phyloP scores from a whole-genome alignment of 2,797 vertebrate genomes.

The Scyliorhinus canicula region DNA sequence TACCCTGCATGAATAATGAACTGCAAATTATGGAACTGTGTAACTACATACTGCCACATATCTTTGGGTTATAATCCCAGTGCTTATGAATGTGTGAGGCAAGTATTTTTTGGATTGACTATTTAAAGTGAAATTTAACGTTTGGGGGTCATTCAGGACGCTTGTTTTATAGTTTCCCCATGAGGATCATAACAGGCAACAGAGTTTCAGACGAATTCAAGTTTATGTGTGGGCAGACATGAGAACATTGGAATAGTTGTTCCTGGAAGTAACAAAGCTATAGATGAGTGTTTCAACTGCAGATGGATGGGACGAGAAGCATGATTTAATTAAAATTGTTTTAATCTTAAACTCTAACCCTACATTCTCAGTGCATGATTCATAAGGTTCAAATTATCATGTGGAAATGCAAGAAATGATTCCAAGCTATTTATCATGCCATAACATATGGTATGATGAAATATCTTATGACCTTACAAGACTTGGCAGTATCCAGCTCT shows the following conservation, averaged over 20 bases:
- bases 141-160: too few species aligned
- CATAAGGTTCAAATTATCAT: slow-evolving; percentile 13
- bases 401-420: not conserved
- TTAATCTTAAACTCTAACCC: not conserved
- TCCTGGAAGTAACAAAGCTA: not conserved
- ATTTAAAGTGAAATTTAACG: too few species aligned
- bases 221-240: too few species aligned
- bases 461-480: slow-evolving; percentile 27
- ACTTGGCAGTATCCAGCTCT: not conserved
- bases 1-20: too few species aligned
- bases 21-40: too few species aligned
- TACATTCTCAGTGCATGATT: slow-evolving; percentile 6
- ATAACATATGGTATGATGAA: slow-evolving; percentile 34
- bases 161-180: too few species aligned
- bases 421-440: not conserved
- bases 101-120: too few species aligned
- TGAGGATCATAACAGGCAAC: too few species aligned
- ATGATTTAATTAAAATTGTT: not conserved
- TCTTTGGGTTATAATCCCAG: too few species aligned
- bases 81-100: too few species aligned
- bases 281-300: not conserved
- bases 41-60: too few species aligned
- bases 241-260: not conserved
- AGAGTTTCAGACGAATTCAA: too few species aligned
- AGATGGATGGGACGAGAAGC: not conserved